phyloP scores from a whole-genome alignment of 1,140 invertebrate genomes.

The Drosophila ercepeae region DNA sequence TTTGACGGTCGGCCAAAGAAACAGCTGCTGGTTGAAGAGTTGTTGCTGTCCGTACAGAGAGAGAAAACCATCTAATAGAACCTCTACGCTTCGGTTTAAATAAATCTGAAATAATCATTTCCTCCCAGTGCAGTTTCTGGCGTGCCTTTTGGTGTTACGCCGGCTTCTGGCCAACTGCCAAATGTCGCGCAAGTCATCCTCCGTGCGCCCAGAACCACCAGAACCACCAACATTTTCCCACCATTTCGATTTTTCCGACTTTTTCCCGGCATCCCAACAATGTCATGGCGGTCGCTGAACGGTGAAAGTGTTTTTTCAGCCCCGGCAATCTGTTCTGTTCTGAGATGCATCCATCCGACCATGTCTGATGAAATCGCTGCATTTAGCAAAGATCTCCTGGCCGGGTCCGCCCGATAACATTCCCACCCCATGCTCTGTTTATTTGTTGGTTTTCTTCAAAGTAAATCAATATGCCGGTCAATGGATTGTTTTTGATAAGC shows the following conservation, averaged over 20 bases:
- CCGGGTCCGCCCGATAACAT: conserved; percentile 11
- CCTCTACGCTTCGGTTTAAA: no score
- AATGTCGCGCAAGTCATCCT: conserved; percentile 32
- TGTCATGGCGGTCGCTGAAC: conserved; percentile 63
- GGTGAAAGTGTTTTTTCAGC: conserved; percentile 66
- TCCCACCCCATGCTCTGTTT: neutral
- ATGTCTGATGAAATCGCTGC: conserved; percentile 34
- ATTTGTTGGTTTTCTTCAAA: neutral
- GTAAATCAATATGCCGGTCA: conserved; percentile 15
- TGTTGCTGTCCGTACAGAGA: neutral
- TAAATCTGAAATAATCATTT: neutral
- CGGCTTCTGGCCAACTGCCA: conserved; percentile 51
- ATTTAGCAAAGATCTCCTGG: conserved; percentile 14
- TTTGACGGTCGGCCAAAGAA: conserved; percentile 44
- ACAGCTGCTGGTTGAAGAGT: conserved; percentile 33
- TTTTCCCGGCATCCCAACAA: conserved; percentile 57
- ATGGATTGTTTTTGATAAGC: conserved; percentile 22
- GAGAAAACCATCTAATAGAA: neutral
- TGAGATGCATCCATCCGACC: no score
- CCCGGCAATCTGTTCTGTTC: conserved; percentile 42
- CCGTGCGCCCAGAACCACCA: conserved; percentile 9
- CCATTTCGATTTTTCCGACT: conserved; percentile 12
- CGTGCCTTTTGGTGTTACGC: conserved; percentile 34
- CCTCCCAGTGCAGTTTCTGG: conserved; percentile 7
- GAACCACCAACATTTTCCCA: conserved; percentile 8